Conservation (phyloP, 1,140 invertebrate genomes). For the Cydia pomonella region DNA sequence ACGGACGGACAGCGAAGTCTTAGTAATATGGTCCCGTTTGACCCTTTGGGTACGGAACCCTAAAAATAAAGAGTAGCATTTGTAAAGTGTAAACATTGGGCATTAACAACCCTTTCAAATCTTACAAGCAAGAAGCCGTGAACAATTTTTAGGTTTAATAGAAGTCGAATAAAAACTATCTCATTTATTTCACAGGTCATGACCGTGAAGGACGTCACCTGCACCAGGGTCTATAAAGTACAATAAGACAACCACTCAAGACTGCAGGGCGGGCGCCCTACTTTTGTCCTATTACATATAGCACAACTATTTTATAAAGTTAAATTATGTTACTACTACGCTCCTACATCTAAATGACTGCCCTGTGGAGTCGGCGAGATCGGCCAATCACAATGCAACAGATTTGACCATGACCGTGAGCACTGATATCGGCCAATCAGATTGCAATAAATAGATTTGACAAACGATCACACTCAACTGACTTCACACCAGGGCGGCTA, state of each 20-base stretch:
- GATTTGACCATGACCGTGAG: not conserved
- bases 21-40: too few relatives aligned
- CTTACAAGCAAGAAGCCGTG: too few relatives aligned
- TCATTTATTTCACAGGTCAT: slow-evolving; percentile 81
- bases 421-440: not conserved
- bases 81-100: too few relatives aligned
- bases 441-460: not conserved
- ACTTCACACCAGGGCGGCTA: too few relatives aligned
- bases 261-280: slow-evolving; percentile 64
- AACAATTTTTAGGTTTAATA: too few relatives aligned
- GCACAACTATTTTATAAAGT: slow-evolving; percentile 65
- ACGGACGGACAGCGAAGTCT: too few relatives aligned
- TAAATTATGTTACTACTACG: slow-evolving; percentile 53
- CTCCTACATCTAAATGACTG: slow-evolving; percentile 5
- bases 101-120: too few relatives aligned
- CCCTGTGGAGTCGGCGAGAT: not conserved
- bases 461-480: not conserved
- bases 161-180: not conserved
- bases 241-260: slow-evolving; percentile 68
- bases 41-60: too few relatives aligned
- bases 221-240: slow-evolving; percentile 87
- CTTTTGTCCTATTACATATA: slow-evolving; percentile 60
- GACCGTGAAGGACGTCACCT: slow-evolving; percentile 86
- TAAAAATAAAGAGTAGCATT: too few relatives aligned
- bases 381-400: not conserved